Conservation (phyloP, 2,797 vertebrate genomes). For the Kryptolebias ocellatus region DNA sequence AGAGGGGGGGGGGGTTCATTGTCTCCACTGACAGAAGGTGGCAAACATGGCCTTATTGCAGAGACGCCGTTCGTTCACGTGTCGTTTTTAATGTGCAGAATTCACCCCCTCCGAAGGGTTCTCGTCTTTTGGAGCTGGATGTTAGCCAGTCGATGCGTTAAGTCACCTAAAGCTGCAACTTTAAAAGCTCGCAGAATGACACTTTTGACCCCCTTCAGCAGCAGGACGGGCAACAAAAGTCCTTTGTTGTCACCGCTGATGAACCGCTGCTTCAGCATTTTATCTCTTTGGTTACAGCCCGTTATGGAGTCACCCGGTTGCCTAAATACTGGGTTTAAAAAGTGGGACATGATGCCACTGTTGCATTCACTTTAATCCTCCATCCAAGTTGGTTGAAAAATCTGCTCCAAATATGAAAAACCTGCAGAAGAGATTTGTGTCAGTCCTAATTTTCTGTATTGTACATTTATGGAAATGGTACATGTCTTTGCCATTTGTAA, state of each 20-base stretch:
- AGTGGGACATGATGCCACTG: constrained; percentile 5
- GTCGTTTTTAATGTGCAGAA: constrained; percentile 14
- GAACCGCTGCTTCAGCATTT: background rate
- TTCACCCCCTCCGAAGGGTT: background rate
- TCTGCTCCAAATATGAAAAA: constrained; percentile 80
- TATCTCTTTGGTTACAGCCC: constrained; percentile 1
- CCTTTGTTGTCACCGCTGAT: background rate
- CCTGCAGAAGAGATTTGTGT: constrained; percentile 85
- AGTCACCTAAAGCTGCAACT: constrained; percentile 2
- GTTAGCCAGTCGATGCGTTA: constrained; percentile 6
- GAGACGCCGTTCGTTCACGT: constrained; percentile 19
- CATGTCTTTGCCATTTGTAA: constrained; percentile 94
- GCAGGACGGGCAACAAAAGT: background rate
- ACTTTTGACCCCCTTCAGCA: background rate
- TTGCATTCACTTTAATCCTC: constrained; percentile 9
- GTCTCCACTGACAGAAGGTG: constrained; percentile 11
- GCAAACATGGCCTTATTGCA: constrained; percentile 26
- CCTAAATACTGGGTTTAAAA: constrained; percentile 5
- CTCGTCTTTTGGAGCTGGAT: constrained; percentile 8
- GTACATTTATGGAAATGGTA: constrained; percentile 94
- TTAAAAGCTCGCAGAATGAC: background rate
- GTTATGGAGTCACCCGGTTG: background rate
- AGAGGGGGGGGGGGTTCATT: background rate
- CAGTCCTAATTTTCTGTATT: constrained; percentile 88
- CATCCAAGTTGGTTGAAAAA: constrained; percentile 30